Percentiles rank a stretch among this genome's conserved stretches.
phyloP scores from a whole-genome alignment of 53 echinoderm and acorn worm genomes.

The Henricia sp. region DNA sequence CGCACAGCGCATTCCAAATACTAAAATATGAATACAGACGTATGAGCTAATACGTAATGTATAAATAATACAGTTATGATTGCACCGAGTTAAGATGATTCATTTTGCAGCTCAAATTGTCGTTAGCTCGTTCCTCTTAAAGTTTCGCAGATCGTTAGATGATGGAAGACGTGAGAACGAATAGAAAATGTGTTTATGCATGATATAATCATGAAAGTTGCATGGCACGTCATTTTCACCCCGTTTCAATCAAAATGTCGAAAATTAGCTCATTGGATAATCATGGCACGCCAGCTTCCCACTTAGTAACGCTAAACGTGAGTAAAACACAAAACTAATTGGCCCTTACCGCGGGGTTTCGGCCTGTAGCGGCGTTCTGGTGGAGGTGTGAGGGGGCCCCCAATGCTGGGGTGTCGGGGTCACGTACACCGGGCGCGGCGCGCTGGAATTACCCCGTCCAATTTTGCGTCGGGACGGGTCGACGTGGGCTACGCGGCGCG shows the following conservation, averaged over 20 bases:
- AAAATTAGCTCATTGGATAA: constrained; percentile 8
- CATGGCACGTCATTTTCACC: constrained; percentile 11
- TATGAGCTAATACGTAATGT: constrained; percentile 2
- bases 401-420: constrained; percentile 37
- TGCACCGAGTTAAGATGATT: constrained; percentile 5
- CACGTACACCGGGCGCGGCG: constrained; percentile 46
- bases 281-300: constrained; percentile 54
- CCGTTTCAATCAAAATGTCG: constrained; percentile 30
- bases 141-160: not conserved
- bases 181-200: constrained; percentile 23
- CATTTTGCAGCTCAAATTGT: constrained; percentile 2
- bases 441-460: constrained; percentile 26
- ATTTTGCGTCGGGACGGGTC: not conserved
- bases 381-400: constrained; percentile 33
- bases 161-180: constrained; percentile 45
- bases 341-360: constrained; percentile 10
- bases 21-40: constrained; percentile 9
- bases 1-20: constrained; percentile 3
- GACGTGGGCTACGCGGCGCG: constrained; percentile 10
- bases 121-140: constrained; percentile 5
- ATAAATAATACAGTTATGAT: constrained; percentile 14
- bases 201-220: constrained; percentile 37
- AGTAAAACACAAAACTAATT: constrained; percentile 63
- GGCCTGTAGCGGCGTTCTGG: not conserved
- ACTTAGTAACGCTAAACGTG: constrained; percentile 64